Conservation (phyloP, 2,888 invertebrate species). For the Seira sanloemensis region DNA sequence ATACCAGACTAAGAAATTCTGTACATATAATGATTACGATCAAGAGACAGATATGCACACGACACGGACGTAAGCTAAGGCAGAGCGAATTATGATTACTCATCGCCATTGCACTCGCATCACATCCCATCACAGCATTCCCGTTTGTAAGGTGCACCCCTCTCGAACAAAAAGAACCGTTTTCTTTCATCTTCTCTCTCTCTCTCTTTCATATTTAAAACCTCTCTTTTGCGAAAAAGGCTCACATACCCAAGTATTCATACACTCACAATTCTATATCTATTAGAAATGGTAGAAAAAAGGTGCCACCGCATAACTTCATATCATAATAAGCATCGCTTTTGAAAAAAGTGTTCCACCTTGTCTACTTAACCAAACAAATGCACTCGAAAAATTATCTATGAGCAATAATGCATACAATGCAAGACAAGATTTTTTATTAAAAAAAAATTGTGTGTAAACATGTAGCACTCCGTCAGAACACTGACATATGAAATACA, state of each 20-base stretch:
- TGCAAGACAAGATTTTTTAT: not conserved
- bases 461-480: not conserved
- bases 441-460: not conserved
- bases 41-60: not conserved
- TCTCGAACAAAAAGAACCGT: slow-evolving; percentile 60
- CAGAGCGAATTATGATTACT: slow-evolving; percentile 32
- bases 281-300: not conserved
- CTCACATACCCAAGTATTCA: too few species aligned
- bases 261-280: too few species aligned
- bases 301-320: not conserved
- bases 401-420: not conserved
- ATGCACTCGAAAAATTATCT: not conserved
- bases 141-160: slow-evolving; percentile 26
- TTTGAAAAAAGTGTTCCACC: slow-evolving; percentile 36
- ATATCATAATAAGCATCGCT: not conserved
- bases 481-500: not conserved
- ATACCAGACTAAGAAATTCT: slow-evolving; percentile 1
- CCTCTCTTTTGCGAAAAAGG: not conserved
- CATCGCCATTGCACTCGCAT: slow-evolving; percentile 23
- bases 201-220: not conserved
- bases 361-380: slow-evolving; percentile 10
- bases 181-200: slow-evolving; percentile 14
- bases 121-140: not conserved
- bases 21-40: not conserved
- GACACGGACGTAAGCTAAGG: not conserved